A percentile compares a stretch with the other conserved stretches of the same genome.
Evolutionary conservation across 2,888 invertebrate species (phyloP).

Genomic region (Galeopsomyia nigrocyanea): DNA sequence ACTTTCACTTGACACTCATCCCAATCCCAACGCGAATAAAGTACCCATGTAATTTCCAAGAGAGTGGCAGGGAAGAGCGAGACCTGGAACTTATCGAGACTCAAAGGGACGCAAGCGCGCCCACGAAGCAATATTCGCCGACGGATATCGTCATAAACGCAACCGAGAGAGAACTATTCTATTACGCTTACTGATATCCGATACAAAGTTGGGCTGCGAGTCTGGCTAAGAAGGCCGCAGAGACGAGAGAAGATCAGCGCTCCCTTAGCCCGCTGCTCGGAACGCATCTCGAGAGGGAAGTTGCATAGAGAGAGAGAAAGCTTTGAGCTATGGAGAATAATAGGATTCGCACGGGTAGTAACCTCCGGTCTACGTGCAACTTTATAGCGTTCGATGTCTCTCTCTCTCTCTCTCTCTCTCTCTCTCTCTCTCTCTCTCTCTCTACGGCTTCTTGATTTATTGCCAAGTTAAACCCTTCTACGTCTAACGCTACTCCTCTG

Average conservation of each 20-base stretch:
- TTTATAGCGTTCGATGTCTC: too few relatives aligned
- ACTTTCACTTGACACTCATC: too few relatives aligned
- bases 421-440: slow-evolving; percentile 51
- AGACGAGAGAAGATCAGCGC: not conserved
- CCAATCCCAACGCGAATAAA: too few relatives aligned
- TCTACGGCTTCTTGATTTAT: slow-evolving; percentile 67
- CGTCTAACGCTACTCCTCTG: too few relatives aligned
- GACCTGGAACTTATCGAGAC: not conserved
- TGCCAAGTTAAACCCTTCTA: slow-evolving; percentile 62
- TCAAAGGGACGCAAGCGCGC: slow-evolving; percentile 28
- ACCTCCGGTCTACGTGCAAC: slow-evolving; percentile 50
- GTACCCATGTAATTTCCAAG: too few relatives aligned
- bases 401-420: not conserved
- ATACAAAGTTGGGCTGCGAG: slow-evolving; percentile 66
- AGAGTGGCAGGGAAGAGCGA: too few relatives aligned
- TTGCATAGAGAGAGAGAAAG: slow-evolving; percentile 2
- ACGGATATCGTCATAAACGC: slow-evolving; percentile 55
- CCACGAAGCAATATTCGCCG: not conserved
- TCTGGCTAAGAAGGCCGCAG: slow-evolving; percentile 52
- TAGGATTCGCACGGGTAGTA: slow-evolving; percentile 56
- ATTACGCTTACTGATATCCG: slow-evolving; percentile 65
- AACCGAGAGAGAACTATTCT: slow-evolving; percentile 62
- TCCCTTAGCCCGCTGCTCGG: too few relatives aligned
- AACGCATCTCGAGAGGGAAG: slow-evolving; percentile 14
- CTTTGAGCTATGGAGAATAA: slow-evolving; percentile 57